A percentile compares a stretch with the other conserved stretches of the same genome.
phyloP scores from a whole-genome alignment of 2,888 invertebrate genomes.

The Trimorus sp. region DNA sequence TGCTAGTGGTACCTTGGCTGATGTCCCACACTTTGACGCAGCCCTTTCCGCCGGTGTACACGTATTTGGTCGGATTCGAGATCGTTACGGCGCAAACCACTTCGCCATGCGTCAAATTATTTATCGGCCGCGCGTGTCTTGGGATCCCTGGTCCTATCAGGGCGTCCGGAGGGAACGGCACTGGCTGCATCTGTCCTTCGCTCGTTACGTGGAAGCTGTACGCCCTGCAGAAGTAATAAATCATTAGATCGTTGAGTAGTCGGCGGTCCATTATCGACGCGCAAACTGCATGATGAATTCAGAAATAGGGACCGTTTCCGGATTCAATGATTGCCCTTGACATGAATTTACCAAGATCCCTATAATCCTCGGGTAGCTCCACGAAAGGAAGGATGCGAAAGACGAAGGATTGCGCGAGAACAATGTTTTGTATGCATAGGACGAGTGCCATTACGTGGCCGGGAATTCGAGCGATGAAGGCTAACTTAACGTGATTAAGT shows the following conservation, averaged over 20 bases:
- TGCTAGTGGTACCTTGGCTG: slow-evolving; percentile 88
- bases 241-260: slow-evolving; percentile 35
- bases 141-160: slow-evolving; percentile 95
- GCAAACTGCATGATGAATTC: slow-evolving; percentile 11
- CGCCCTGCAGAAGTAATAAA: slow-evolving; percentile 85
- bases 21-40: slow-evolving; percentile 95
- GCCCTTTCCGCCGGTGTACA: slow-evolving; percentile 99
- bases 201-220: slow-evolving; percentile 97
- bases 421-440: not conserved
- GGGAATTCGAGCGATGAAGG: slow-evolving; percentile 7
- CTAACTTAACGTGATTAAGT: not conserved
- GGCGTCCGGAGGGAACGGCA: slow-evolving; percentile 97
- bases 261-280: slow-evolving; percentile 30
- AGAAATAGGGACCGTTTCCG: not conserved
- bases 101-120: slow-evolving; percentile 97
- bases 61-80: slow-evolving; percentile 94
- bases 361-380: no score
- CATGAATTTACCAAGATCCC: slow-evolving; percentile 1
- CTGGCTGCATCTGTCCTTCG: slow-evolving; percentile 94
- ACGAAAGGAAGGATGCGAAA: no score
- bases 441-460: not conserved
- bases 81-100: slow-evolving; percentile 99
- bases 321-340: slow-evolving; percentile 4
- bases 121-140: slow-evolving; percentile 94
- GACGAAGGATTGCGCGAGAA: not conserved